Conservation (phyloP, 2,797 vertebrate genomes). For the Gymnoscopelus microlampas region DNA sequence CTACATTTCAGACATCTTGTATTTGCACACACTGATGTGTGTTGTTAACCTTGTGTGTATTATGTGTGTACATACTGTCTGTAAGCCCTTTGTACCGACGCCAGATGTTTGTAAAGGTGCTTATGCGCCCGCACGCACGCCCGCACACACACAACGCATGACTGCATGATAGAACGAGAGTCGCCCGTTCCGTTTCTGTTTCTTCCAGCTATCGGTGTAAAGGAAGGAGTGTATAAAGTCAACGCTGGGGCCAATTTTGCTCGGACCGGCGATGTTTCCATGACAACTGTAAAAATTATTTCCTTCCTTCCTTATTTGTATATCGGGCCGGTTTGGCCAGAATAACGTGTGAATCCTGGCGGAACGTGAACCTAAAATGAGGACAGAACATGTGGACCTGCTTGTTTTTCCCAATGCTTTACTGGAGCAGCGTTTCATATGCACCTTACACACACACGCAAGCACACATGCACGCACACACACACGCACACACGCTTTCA, state of each 20-base stretch:
- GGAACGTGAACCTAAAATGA: conserved; percentile 18
- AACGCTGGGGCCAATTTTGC: conserved; percentile 60
- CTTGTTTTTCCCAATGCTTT: conserved; percentile 2
- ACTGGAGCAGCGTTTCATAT: conserved; percentile 4
- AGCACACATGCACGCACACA: no score
- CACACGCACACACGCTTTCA: neutral
- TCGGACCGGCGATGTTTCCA: conserved; percentile 65
- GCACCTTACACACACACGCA: no score
- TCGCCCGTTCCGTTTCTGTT: conserved; percentile 67
- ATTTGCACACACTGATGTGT: no score
- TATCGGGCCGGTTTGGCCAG: conserved; percentile 21
- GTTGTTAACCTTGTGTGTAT: no score
- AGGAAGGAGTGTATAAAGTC: conserved; percentile 57
- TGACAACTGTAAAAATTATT: conserved; percentile 55
- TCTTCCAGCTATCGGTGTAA: conserved; percentile 58
- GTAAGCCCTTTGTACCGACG: no score
- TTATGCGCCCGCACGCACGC: no score
- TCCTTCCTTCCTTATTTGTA: conserved; percentile 32
- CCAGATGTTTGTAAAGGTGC: no score
- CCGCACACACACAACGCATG: conserved; percentile 23
- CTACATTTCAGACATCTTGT: no score
- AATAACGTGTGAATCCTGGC: conserved; percentile 11
- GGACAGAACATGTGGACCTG: neutral
- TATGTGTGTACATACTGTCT: no score
- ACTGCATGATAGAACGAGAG: conserved; percentile 61